Evolutionary conservation across 2,797 vertebrate species (phyloP).

Genomic region (Neosalanx taihuensis): DNA sequence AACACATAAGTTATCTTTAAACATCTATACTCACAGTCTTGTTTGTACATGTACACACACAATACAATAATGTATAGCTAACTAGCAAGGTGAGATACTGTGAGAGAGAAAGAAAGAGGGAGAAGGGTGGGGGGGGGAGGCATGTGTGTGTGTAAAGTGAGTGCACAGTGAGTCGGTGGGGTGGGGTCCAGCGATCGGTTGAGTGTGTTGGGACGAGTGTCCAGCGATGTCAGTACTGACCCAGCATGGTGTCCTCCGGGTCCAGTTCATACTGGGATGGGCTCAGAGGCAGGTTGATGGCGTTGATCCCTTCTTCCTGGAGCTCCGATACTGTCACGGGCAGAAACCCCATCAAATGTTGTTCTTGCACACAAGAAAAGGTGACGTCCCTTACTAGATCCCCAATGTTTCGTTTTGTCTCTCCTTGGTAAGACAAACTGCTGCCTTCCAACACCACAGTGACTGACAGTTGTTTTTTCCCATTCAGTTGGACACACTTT

Average conservation of each 20-base stretch:
- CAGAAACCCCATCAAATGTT: not conserved
- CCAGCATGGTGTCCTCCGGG: slow-evolving; percentile 97
- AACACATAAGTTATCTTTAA: not conserved
- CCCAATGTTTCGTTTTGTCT: too few relatives aligned
- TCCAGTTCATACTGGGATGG: slow-evolving; percentile 96
- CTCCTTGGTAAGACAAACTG: too few relatives aligned
- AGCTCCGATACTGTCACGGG: slow-evolving; percentile 87
- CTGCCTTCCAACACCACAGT: too few relatives aligned
- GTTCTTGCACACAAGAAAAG: too few relatives aligned
- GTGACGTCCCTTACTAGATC: too few relatives aligned
- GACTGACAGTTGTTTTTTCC: too few relatives aligned
- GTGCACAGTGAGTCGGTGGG: not conserved
- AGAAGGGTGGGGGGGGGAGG: too few relatives aligned
- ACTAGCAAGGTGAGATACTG: slow-evolving; percentile 74
- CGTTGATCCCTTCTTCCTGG: slow-evolving; percentile 98
- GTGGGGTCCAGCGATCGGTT: too few relatives aligned
- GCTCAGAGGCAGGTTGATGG: slow-evolving; percentile 97
- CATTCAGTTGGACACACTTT: too few relatives aligned
- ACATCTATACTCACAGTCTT: not conserved
- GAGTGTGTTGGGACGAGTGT: not conserved
- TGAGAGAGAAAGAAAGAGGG: not conserved
- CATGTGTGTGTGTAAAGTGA: not conserved
- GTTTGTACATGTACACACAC: not conserved
- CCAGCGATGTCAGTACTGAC: slow-evolving; percentile 54
- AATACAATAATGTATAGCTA: not conserved